phyloP scores from a whole-genome alignment of 2,888 invertebrate species.

The Galerucella pusilla region DNA sequence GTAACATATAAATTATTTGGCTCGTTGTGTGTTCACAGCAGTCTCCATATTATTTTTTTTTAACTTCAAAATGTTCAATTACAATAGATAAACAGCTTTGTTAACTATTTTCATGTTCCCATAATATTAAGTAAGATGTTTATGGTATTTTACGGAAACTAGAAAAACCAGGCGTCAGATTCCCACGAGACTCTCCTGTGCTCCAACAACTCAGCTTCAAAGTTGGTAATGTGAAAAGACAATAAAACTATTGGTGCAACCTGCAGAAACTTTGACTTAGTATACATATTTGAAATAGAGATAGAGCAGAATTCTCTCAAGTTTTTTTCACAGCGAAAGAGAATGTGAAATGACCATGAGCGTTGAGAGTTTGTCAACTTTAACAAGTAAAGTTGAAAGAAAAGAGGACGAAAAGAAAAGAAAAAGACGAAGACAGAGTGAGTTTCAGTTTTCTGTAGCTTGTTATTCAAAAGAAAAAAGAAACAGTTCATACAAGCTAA shows the following conservation, averaged over 20 bases:
- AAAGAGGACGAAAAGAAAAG: slow-evolving; percentile 1
- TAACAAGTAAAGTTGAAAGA: slow-evolving; percentile 16
- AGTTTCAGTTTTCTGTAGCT: slow-evolving; percentile 29
- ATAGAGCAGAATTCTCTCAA: neutral
- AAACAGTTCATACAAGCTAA: slow-evolving; percentile 15
- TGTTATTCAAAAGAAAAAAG: slow-evolving; percentile 20
- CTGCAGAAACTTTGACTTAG: slow-evolving; percentile 14
- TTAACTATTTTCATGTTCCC: neutral
- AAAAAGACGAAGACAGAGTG: slow-evolving; percentile 7
- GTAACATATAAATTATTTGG: too few species aligned
- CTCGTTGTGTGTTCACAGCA: too few species aligned
- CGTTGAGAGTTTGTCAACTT: slow-evolving; percentile 26
- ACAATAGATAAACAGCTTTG: neutral
- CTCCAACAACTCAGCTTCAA: neutral
- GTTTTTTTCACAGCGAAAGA: slow-evolving; percentile 16
- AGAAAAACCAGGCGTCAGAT: neutral
- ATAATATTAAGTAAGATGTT: neutral
- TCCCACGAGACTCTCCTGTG: neutral
- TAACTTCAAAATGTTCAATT: neutral
- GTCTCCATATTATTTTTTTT: too few species aligned
- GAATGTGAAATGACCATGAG: slow-evolving; percentile 28
- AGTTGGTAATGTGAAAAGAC: slow-evolving; percentile 11
- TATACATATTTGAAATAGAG: slow-evolving; percentile 13
- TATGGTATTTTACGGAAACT: neutral
- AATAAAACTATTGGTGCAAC: slow-evolving; percentile 17